Evolutionary conservation across 2,113 vertebrate species (phyloP), one percentile per base, ranked within the genome.

Genomic region (Prinia subflava): DNA sequence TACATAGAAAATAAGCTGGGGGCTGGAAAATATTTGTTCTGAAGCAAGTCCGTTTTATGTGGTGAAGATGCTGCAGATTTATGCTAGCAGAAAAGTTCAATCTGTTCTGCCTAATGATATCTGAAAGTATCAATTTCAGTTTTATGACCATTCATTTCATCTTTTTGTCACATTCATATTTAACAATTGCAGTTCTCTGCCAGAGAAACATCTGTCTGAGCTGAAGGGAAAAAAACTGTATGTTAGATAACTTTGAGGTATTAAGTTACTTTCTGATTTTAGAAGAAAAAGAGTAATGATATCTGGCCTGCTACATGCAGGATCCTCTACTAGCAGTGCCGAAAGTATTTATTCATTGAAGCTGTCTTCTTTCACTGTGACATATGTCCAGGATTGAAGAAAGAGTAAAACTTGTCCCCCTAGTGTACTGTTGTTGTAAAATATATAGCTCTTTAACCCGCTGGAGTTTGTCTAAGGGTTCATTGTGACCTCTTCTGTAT

Each of bases 371-470:
- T 62, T 81, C 47, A 31, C 46, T 42, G 33, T 77, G 86, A 86
- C 83, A 55, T 30, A 46, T 4, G 16, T 74, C 59, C 75, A 90
- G 41, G 13, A 79, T 2, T 52, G 59, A 89, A 90, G 75, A 85
- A 87, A 79, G 65, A 87, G 74, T 87, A 87, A 94, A 94, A 95
- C 75, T 95, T 83, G 85, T 97, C 94, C 93, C 95, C 93, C 96
- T 96, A 96, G 96, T 92, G 93, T 96, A 90, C 78, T 94, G 50
- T 77, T 81, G 76, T 30, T 94, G 95, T 93, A 95, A 94, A 92
- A 84, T 69, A 78, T 64, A 86, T 75, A 90, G 31, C 24, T 83
- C 21, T 88, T 22, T 67, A 57, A 59, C 18, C 20, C 52, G 42
- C 12, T 55, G 6, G 59, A 82, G 27, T 89, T 83, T 13, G 5